Evolutionary conservation across 2,113 vertebrate species (phyloP).

Genomic region (Vidua macroura): DNA sequence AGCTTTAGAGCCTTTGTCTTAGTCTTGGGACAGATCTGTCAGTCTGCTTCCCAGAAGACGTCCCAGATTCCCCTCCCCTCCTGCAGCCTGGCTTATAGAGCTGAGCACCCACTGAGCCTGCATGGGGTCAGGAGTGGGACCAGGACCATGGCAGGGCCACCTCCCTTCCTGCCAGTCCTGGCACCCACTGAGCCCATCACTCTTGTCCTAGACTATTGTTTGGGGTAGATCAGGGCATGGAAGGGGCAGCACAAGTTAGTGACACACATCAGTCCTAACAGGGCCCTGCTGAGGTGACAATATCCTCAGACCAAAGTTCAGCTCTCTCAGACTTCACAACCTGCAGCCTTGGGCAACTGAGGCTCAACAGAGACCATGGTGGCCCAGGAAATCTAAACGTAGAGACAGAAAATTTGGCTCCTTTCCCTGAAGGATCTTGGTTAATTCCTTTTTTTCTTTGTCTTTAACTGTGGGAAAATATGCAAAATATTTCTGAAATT

Average conservation of each 20-base stretch:
- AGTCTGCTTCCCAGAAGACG: background rate
- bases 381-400: background rate
- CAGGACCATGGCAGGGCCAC: rapidly evolving
- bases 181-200: background rate
- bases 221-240: too few relatives aligned
- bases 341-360: background rate
- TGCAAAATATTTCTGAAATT: background rate
- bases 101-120: background rate
- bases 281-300: background rate
- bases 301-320: background rate
- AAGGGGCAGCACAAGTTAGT: background rate
- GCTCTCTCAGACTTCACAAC: background rate
- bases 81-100: background rate
- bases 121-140: background rate
- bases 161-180: background rate
- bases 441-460: background rate
- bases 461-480: background rate
- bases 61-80: background rate
- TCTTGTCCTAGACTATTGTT: background rate
- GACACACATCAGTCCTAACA: background rate
- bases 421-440: background rate
- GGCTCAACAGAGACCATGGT: background rate
- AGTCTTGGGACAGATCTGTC: background rate
- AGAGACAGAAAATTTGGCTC: background rate
- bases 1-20: background rate